These are phyloP conservation scores for Coturnix japonica DNA, from an alignment of 2,113 vertebrate species.

Conservation along the genomic window DNA sequence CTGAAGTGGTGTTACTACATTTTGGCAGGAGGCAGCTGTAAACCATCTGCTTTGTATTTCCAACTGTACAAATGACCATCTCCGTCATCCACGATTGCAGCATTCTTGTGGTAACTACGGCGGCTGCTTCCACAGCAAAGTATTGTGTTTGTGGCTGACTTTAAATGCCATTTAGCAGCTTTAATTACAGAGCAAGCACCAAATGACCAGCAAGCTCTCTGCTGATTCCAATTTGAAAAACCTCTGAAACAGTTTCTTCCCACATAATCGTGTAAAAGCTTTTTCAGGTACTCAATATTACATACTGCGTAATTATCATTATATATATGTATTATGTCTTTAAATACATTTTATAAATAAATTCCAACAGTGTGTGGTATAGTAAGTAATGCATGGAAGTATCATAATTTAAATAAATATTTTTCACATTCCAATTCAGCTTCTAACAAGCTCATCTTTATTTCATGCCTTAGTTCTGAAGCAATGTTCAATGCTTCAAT, in stretches of 20 bases:
- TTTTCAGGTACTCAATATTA: conserved; percentile 59
- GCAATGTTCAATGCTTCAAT: conserved; percentile 72
- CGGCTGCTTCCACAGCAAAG: not conserved
- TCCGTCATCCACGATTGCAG: not conserved
- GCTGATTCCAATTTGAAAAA: conserved; percentile 26
- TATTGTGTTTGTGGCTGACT: conserved; percentile 19
- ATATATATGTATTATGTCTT: conserved; percentile 58
- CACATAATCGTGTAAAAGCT: conserved; percentile 50
- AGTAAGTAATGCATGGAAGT: conserved; percentile 72
- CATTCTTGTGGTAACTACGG: conserved; percentile 18
- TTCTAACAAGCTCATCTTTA: conserved; percentile 71
- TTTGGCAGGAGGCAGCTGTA: conserved; percentile 19
- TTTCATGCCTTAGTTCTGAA: conserved; percentile 73
- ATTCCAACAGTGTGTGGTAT: conserved; percentile 66
- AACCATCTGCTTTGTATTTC: not conserved
- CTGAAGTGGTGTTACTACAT: not conserved
- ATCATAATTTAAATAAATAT: conserved; percentile 79
- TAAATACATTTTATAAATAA: conserved; percentile 75
- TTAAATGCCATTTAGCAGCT: conserved; percentile 36
- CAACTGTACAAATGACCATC: not conserved
- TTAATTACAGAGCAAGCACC: conserved; percentile 15
- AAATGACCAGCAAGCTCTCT: conserved; percentile 5
- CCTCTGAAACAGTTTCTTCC: conserved; percentile 26
- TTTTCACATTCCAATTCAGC: conserved; percentile 81
- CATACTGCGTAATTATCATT: conserved; percentile 56